Conservation (phyloP, 2,113 vertebrate genomes). For the Rissa tridactyla region DNA sequence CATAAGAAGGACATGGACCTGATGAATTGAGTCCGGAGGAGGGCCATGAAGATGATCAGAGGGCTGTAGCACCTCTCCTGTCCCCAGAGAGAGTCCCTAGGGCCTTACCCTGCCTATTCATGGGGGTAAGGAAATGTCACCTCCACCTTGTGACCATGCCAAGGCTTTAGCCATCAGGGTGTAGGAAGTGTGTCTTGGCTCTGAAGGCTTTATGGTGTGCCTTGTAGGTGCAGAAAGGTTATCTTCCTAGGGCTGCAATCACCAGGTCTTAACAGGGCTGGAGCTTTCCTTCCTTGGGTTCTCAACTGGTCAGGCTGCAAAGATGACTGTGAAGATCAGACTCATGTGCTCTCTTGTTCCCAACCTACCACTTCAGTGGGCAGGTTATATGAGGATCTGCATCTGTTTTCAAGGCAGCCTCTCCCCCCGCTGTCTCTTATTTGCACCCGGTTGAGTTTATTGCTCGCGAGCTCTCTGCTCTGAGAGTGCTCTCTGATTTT, state of each 20-base stretch:
- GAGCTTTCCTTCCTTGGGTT: not conserved
- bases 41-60: not conserved
- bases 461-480: not conserved
- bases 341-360: not conserved
- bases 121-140: not conserved
- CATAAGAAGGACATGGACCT: not conserved
- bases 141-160: not conserved
- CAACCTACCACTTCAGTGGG: not conserved
- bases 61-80: not conserved
- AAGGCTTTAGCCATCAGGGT: not conserved
- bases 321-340: not conserved
- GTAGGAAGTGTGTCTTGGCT: not conserved
- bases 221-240: not conserved
- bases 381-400: not conserved
- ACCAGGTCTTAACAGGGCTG: not conserved
- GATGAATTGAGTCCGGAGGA: not conserved
- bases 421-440: not conserved
- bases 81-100: not conserved
- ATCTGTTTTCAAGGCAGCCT: not conserved
- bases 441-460: not conserved
- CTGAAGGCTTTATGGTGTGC: not conserved
- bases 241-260: not conserved
- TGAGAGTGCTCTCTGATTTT: constrained; percentile 22
- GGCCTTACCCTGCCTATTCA: not conserved
- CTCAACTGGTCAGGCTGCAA: not conserved